Percentiles rank a stretch among this genome's conserved stretches.
These are phyloP conservation scores for Hyalella azteca DNA, from an alignment of 2,888 invertebrate species.

Conservation along the genomic window DNA sequence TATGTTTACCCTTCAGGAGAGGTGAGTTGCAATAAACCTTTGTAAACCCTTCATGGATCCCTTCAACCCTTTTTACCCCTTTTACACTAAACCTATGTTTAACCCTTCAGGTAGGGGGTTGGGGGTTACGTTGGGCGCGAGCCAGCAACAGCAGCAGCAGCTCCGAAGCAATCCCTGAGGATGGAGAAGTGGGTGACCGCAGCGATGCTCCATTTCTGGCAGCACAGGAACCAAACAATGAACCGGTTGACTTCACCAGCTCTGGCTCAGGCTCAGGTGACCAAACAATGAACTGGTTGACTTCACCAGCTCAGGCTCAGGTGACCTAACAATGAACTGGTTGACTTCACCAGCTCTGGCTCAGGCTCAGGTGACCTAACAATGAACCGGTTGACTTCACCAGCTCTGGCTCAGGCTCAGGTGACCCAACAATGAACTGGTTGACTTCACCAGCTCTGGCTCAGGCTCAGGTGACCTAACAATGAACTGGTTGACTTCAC, in stretches of 20 bases:
- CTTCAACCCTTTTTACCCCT: too few species aligned
- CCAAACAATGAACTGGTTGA: too few species aligned
- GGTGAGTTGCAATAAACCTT: too few species aligned
- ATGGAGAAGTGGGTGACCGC: slow-evolving; percentile 52
- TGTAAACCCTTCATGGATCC: too few species aligned
- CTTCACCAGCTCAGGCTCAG: too few species aligned
- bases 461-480: too few species aligned
- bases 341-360: slow-evolving; percentile 55
- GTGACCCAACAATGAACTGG: slow-evolving; percentile 51
- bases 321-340: slow-evolving; percentile 51
- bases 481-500: slow-evolving; percentile 54
- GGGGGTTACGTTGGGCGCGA: neutral
- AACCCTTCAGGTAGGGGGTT: neutral
- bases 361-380: too few species aligned
- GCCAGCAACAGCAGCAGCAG: slow-evolving; percentile 1
- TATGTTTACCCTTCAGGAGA: too few species aligned
- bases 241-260: too few species aligned
- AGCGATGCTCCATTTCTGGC: slow-evolving; percentile 53
- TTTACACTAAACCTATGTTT: too few species aligned
- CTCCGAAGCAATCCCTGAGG: slow-evolving; percentile 41
- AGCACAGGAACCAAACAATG: too few species aligned
- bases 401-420: slow-evolving; percentile 57
- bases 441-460: slow-evolving; percentile 55
- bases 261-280: too few species aligned
- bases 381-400: slow-evolving; percentile 54